These are phyloP conservation scores for Semotilus atromaculatus DNA, from an alignment of 2,797 vertebrate species.

Conservation along the genomic window DNA sequence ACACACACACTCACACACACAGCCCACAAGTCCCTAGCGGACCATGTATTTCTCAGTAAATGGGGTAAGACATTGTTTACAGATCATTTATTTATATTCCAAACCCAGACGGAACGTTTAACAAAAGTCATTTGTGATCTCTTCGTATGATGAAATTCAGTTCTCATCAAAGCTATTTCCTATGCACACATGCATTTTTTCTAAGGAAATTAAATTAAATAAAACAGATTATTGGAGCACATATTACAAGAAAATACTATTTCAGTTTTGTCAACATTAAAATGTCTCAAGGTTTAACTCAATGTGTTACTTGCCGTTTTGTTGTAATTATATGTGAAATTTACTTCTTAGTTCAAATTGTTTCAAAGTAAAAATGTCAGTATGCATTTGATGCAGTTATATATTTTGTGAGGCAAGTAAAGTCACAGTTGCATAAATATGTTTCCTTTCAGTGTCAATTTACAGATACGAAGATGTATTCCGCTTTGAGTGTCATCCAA, in stretches of 20 bases:
- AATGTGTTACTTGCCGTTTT: not conserved
- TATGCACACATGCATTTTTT: not conserved
- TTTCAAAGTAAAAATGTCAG: not conserved
- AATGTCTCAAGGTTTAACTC: not conserved
- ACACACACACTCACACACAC: not conserved
- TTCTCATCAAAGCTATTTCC: not conserved
- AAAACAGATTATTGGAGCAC: not conserved
- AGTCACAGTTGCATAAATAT: not conserved
- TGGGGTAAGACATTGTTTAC: not conserved
- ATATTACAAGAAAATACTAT: not conserved
- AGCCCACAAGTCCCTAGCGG: not conserved
- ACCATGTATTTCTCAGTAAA: constrained; percentile 2
- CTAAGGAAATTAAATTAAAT: not conserved
- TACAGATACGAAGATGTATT: not conserved
- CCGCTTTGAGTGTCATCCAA: not conserved
- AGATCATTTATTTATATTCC: not conserved
- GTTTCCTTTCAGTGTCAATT: not conserved
- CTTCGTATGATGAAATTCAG: not conserved
- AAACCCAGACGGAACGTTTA: not conserved
- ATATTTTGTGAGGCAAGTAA: too few species aligned
- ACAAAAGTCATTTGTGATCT: not conserved
- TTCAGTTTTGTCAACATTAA: not conserved
- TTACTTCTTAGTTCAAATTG: not conserved
- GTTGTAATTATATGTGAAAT: not conserved
- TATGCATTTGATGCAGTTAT: not conserved